These are phyloP conservation scores for Oreochromis tanganicae DNA, from an alignment of 2,113 vertebrate species.

Conservation along the genomic window DNA sequence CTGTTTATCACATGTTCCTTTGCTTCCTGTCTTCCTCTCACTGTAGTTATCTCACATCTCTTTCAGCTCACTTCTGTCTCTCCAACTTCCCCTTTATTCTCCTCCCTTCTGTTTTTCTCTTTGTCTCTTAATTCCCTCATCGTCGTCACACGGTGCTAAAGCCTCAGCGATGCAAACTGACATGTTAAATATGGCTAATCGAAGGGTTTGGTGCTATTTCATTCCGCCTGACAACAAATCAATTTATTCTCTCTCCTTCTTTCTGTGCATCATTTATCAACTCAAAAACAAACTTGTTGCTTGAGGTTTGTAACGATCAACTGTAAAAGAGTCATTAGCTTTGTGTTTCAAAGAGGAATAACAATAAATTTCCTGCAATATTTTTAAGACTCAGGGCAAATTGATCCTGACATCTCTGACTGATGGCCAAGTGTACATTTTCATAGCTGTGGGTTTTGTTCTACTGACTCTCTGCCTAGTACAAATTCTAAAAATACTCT, in stretches of 20 bases:
- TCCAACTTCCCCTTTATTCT: neutral
- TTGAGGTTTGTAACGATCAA: conserved; percentile 34
- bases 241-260: neutral
- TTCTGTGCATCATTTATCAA: conserved; percentile 35
- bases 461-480: neutral
- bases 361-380: neutral
- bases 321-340: conserved; percentile 22
- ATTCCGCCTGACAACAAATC: conserved; percentile 60
- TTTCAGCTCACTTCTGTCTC: neutral
- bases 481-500: neutral
- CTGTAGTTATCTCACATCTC: neutral
- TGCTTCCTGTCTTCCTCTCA: neutral
- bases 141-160: neutral
- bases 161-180: conserved; percentile 56
- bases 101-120: neutral
- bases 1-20: neutral
- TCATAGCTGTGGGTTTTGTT: neutral
- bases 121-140: neutral
- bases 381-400: conserved; percentile 5
- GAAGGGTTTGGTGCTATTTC: conserved; percentile 39
- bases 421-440: neutral
- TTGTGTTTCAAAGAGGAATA: conserved; percentile 3
- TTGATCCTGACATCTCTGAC: neutral
- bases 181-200: conserved; percentile 67
- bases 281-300: conserved; percentile 45